Conservation (phyloP, 2,797 vertebrate species). For the Helarctos malayanus region DNA sequence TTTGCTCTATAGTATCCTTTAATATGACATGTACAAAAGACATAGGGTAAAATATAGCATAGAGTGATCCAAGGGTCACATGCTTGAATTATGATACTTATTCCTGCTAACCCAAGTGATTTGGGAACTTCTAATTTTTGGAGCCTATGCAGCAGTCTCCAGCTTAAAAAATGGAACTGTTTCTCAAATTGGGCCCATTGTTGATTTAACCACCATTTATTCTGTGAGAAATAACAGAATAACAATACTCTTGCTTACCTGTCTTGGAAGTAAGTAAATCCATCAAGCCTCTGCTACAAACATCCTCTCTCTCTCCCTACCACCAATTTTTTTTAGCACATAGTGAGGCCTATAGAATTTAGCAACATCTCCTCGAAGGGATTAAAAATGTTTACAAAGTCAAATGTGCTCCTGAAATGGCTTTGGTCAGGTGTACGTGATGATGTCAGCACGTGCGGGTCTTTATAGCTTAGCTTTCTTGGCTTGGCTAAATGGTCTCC, state of each 20-base stretch:
- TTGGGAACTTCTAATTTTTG: neutral
- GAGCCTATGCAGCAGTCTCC: neutral
- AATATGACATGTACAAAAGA: slow-evolving; percentile 6
- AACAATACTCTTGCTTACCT: neutral
- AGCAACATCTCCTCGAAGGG: neutral
- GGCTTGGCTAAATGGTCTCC: slow-evolving; percentile 24
- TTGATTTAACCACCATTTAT: neutral
- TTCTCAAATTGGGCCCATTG: neutral
- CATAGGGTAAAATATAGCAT: neutral
- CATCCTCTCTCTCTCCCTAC: neutral
- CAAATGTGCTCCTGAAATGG: slow-evolving; percentile 53
- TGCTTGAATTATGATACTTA: neutral
- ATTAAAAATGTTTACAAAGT: slow-evolving; percentile 56
- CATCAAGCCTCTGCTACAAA: neutral
- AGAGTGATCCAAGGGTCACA: neutral
- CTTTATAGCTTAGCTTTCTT: slow-evolving; percentile 57
- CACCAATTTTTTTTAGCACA: neutral
- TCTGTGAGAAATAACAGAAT: neutral
- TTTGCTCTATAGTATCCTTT: slow-evolving; percentile 15
- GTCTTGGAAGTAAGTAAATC: slow-evolving; percentile 25
- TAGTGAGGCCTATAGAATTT: neutral
- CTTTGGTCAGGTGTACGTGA: slow-evolving; percentile 50
- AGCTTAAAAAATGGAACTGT: slow-evolving; percentile 8
- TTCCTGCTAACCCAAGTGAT: neutral
- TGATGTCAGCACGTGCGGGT: neutral